Base-by-base conservation (phyloP, 2,113 vertebrate genomes). In the Apus apus region DNA sequence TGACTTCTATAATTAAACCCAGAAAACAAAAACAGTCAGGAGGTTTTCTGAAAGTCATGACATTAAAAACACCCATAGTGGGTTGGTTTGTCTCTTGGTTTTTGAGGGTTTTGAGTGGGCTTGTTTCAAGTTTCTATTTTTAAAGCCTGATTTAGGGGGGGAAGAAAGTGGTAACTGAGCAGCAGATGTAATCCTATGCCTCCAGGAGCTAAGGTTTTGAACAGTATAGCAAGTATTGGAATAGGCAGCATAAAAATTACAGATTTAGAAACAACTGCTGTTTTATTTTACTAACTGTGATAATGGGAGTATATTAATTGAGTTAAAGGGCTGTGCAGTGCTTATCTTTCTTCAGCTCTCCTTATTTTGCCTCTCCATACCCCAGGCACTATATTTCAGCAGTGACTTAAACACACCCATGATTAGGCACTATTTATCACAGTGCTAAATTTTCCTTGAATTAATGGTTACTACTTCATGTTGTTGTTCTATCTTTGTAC, bases 401-500 rank as follows among this genome's bases (percentile, higher is more conserved):
- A 75, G 17, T 75, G 38, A 50, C 23, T 78, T 78, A 64, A 75
- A 81, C 53, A 36, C 18, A 45, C 60, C 27, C 12, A 23, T 60
- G 23, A 62, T 75, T 57, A 70, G n/a, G 40, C 30, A 68, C 32
- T 20, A 19, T 87, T 92, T 75, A 68, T 85, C 73, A 66, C 36
- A 65, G 62, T 26, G 23, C 56, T 95, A 66, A 15, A 51, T 83
- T 91, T 89, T 54, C 19, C 13, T 46, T 77, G 60, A 84, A 89
- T 84, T 78, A 75, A 84, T 92, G 27, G 58, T 72, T 92, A 72
- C 67, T 75, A 75, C 18, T 88, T 36, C 11, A 15, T 82, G 40
- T 50, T 82, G 40, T 50, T 94, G 72, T 86, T 94, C 87, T 81
- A 71, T 78, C 85, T 89, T 85, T 70, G 48, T 86, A 76, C 80